Conservation (phyloP, 2,888 invertebrate species). For the Eubasilissa splendida region DNA sequence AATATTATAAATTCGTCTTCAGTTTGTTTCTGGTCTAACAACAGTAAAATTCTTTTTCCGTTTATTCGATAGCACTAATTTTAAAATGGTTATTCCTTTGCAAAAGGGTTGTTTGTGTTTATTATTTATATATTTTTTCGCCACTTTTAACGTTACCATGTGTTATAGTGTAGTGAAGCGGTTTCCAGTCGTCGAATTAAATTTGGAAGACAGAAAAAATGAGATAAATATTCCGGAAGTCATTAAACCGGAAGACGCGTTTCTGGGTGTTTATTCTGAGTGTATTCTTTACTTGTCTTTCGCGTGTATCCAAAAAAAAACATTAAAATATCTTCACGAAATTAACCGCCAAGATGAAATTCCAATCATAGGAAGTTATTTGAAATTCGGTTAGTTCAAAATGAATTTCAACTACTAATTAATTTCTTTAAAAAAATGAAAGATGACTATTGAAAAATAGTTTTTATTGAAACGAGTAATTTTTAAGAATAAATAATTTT, state of each 20-base stretch:
- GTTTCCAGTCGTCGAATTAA: slow-evolving; percentile 24
- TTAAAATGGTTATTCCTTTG: no score
- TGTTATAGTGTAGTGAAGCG: slow-evolving; percentile 41
- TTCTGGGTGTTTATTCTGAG: slow-evolving; percentile 72
- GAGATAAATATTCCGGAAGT: neutral
- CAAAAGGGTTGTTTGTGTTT: no score
- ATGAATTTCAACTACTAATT: no score
- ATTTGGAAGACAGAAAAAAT: neutral
- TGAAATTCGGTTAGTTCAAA: slow-evolving; percentile 70
- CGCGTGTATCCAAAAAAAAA: slow-evolving; percentile 73
- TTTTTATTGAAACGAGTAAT: no score
- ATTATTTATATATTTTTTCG: no score
- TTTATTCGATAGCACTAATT: no score
- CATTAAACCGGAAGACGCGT: slow-evolving; percentile 62
- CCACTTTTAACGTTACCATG: neutral
- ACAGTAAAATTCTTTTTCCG: no score
- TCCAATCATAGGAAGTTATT: slow-evolving; percentile 71
- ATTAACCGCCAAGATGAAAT: slow-evolving; percentile 72
- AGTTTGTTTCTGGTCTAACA: neutral
- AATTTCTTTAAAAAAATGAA: no score
- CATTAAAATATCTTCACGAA: slow-evolving; percentile 72
- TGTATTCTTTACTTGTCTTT: slow-evolving; percentile 74
- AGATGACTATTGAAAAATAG: no score
- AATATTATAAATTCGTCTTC: neutral
- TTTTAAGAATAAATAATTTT: no score